phyloP scores from a whole-genome alignment of 2,888 invertebrate genomes.

The Augochlorella aurata region DNA sequence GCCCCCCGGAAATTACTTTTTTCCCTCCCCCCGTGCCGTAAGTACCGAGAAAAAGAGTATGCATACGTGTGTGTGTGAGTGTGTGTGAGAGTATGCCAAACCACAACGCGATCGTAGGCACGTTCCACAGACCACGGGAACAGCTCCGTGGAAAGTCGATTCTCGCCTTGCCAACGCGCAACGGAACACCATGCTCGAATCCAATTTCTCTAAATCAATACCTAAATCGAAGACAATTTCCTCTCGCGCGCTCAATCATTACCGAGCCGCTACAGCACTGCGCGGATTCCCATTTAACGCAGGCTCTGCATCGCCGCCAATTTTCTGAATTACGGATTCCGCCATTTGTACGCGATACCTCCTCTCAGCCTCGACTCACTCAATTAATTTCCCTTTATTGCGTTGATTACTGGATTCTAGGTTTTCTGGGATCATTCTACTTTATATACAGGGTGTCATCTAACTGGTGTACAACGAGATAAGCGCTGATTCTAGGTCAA shows the following conservation, averaged over 20 bases:
- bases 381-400: neutral
- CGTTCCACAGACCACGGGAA: neutral
- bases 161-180: neutral
- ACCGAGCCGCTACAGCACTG: neutral
- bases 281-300: neutral
- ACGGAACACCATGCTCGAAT: neutral
- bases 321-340: neutral
- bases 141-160: neutral
- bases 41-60: no score
- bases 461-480: no score
- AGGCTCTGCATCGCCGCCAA: neutral
- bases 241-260: neutral
- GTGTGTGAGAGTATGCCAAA: neutral
- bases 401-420: no score
- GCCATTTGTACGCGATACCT: no score
- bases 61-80: no score
- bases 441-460: no score
- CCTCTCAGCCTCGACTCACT: neutral
- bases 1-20: constrained; percentile 30
- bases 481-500: no score
- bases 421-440: no score
- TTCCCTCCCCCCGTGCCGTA: neutral
- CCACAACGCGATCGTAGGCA: neutral
- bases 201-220: neutral
- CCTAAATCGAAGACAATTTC: neutral